phyloP scores from a whole-genome alignment of 2,888 invertebrate species.

The Prenolepis imparis region DNA sequence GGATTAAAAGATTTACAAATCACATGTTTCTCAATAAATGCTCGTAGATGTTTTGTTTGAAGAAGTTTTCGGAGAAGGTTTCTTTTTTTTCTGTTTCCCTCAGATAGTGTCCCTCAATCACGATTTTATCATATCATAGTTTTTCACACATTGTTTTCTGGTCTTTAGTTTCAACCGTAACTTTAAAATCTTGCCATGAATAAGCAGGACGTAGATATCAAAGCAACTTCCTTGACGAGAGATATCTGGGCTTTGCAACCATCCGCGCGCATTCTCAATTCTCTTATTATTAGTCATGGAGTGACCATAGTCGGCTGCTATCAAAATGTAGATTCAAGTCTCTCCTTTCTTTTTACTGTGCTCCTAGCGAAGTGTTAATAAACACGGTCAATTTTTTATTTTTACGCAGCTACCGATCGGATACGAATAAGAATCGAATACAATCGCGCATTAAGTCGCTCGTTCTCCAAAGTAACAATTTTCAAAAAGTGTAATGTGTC shows the following conservation, averaged over 20 bases:
- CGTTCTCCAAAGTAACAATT: background rate
- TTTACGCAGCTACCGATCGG: background rate
- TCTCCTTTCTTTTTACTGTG: background rate
- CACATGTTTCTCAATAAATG: background rate
- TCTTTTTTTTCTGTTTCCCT: background rate
- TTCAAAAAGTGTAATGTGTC: background rate
- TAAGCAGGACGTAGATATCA: slow-evolving; percentile 85
- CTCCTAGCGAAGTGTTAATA: slow-evolving; percentile 15
- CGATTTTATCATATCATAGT: background rate
- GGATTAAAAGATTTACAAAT: background rate
- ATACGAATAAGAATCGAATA: background rate
- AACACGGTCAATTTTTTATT: background rate
- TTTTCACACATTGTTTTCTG: background rate
- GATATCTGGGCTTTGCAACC: slow-evolving; percentile 79
- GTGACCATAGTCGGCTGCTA: slow-evolving; percentile 64
- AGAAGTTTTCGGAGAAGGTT: background rate
- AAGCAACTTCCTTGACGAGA: slow-evolving; percentile 84
- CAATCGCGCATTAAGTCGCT: background rate
- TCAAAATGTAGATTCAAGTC: slow-evolving; percentile 66
- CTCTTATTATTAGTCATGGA: slow-evolving; percentile 71
- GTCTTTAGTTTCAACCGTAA: slow-evolving; percentile 66
- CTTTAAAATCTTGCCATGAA: slow-evolving; percentile 72
- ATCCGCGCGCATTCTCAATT: slow-evolving; percentile 69
- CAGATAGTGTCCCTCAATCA: background rate
- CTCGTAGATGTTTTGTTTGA: background rate